Base-by-base conservation (phyloP, 2,888 invertebrate species). In the Adelognathus sp. region DNA sequence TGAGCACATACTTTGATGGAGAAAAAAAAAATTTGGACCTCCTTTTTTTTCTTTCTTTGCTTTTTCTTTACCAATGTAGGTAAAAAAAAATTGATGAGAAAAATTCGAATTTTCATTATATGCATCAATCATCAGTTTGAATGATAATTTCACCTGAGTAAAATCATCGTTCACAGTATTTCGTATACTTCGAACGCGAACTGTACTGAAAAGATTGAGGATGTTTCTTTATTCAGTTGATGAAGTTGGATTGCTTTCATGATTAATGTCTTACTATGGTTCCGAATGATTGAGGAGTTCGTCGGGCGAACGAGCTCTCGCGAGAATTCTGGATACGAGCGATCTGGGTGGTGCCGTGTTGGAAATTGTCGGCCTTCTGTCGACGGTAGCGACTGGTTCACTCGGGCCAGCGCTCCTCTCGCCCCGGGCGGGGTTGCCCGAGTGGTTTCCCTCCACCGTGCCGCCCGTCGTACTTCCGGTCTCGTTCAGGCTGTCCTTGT, bases 401-500 rank as follows among this genome's bases (percentile, higher is more conserved):
- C 71, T 78, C 67, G 71, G 73, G 27, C 76, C 80, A 52, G 54
- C 67, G 75, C 81, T 81, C 80, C 87, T 83, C 14, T 87, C 87
- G 82, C 83, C 88, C 86, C 88, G 83, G 73, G 80, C 79, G 77
- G 79, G 79, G 78, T 75, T 79, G 21, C 89, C 86, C 11, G 86
- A 84, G 61, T 89, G 88, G 76, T 85, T 84, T 75, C 88, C 88
- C 85, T 90, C 90, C 86, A 87, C 88, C 75, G 86, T 88, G 82
- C 87, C 88, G 76, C 88, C 91, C 78, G 90, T 88, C 75, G 89
- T 89, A 72, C 91, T 91, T 81, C 90, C 90, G 71, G 92, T 91
- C 76, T 92, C 92, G 89, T 92, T 92, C 87, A 92, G 84, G 80
- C 92, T 92, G 85, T 92, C 92, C 82, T 91, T 91, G 80, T 92